These are phyloP conservation scores for Falcaria lacertinaria DNA, from an alignment of 2,888 invertebrate species.

Conservation along the genomic window DNA sequence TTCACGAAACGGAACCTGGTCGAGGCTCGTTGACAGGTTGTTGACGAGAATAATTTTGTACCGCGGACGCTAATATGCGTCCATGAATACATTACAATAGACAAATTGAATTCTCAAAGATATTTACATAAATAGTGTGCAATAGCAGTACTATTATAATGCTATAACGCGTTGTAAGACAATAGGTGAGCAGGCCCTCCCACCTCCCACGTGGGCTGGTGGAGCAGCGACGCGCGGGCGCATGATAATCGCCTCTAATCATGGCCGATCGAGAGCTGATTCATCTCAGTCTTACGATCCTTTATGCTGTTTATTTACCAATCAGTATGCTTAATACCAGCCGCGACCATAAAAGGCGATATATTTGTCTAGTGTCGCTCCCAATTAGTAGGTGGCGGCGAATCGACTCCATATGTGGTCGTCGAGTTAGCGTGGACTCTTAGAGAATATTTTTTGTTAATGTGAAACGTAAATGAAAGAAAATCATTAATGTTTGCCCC, in stretches of 20 bases:
- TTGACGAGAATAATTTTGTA: constrained; percentile 47
- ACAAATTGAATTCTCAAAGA: constrained; percentile 74
- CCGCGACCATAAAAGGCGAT: constrained; percentile 72
- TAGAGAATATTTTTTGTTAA: constrained; percentile 66
- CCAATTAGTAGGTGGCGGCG: constrained; percentile 70
- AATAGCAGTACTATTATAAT: constrained; percentile 68
- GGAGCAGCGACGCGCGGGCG: constrained; percentile 48
- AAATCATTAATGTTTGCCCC: constrained; percentile 71
- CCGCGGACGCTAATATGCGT: constrained; percentile 51
- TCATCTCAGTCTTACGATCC: constrained; percentile 61
- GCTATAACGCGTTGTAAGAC: constrained; percentile 73
- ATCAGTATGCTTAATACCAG: constrained; percentile 66
- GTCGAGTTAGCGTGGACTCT: constrained; percentile 57
- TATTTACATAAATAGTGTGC: constrained; percentile 76
- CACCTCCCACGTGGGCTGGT: constrained; percentile 66
- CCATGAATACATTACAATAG: constrained; percentile 63
- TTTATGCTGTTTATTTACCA: constrained; percentile 73
- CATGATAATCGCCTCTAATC: constrained; percentile 76
- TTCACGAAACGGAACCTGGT: too few species aligned
- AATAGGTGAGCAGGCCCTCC: constrained; percentile 64
- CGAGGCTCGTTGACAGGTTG: constrained; percentile 50
- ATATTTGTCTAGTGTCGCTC: constrained; percentile 74
- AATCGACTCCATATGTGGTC: constrained; percentile 73
- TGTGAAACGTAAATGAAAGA: constrained; percentile 62
- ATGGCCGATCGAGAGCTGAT: constrained; percentile 73